Evolutionary conservation across 2,888 invertebrate species (phyloP).

Genomic region (Yponomeuta cagnagella): DNA sequence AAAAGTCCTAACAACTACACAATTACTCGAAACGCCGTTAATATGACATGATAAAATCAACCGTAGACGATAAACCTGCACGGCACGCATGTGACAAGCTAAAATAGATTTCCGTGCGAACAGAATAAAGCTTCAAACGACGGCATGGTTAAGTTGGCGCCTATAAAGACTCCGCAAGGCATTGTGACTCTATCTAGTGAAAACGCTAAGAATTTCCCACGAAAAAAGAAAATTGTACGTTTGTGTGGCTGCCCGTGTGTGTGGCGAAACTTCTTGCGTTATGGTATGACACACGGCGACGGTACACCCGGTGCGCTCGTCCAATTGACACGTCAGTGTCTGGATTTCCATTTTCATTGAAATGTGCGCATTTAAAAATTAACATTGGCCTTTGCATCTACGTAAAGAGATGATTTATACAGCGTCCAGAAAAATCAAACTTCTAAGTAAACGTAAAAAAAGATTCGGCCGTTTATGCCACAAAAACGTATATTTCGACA

Average conservation of each 20-base stretch:
- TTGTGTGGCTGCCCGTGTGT: slow-evolving; percentile 20
- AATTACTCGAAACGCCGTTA: slow-evolving; percentile 47
- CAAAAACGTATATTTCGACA: no score
- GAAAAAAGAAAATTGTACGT: slow-evolving; percentile 65
- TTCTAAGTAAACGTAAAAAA: no score
- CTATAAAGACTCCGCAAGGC: slow-evolving; percentile 30
- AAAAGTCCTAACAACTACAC: slow-evolving; percentile 23
- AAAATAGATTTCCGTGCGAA: slow-evolving; percentile 21
- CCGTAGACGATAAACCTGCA: slow-evolving; percentile 18
- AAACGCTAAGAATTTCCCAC: slow-evolving; percentile 64
- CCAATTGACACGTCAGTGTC: not conserved
- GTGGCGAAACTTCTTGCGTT: slow-evolving; percentile 58
- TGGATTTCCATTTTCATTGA: not conserved
- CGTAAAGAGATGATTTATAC: no score
- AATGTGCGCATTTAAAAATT: not conserved
- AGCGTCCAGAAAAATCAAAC: no score
- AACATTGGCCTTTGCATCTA: no score
- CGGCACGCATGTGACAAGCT: slow-evolving; percentile 21
- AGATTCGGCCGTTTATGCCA: no score
- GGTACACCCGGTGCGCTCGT: not conserved
- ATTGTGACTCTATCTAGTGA: slow-evolving; percentile 53
- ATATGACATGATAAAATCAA: slow-evolving; percentile 27
- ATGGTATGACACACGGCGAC: slow-evolving; percentile 18
- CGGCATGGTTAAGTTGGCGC: slow-evolving; percentile 22
- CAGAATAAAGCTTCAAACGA: slow-evolving; percentile 28